Evolutionary conservation across 2,113 vertebrate species (phyloP).

Genomic region (Sardina pilchardus): DNA sequence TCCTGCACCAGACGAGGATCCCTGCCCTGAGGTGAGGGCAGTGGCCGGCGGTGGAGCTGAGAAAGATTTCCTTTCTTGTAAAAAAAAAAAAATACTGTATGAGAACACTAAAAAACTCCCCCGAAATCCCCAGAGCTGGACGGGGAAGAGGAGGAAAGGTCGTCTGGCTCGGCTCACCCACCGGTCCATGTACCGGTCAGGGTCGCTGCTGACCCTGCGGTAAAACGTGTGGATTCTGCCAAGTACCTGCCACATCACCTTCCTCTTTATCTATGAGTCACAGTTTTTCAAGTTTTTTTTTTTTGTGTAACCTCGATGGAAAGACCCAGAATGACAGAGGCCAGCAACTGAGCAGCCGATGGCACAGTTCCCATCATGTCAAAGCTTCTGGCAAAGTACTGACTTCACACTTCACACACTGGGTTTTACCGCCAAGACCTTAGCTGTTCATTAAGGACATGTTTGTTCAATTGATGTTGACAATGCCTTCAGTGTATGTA

Average conservation of each 20-base stretch:
- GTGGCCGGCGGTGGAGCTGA: no score
- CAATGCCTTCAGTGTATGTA: neutral
- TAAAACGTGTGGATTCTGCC: neutral
- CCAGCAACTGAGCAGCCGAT: neutral
- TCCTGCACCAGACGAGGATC: neutral
- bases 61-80: neutral
- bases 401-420: neutral
- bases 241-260: neutral
- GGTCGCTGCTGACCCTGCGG: neutral
- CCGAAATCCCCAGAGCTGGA: neutral
- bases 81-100: neutral
- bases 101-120: neutral
- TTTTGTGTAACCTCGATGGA: neutral
- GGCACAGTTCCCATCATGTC: neutral
- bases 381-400: neutral
- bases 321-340: neutral
- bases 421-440: neutral
- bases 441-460: neutral
- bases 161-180: no score
- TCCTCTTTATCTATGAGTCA: neutral
- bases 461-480: slow-evolving; percentile 7
- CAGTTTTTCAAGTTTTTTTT: neutral
- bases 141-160: neutral
- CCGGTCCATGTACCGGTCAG: neutral
- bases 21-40: neutral